Percentiles rank a stretch among this genome's conserved stretches.
These are phyloP conservation scores for Chelidonichthys spinosus DNA, from an alignment of 2,797 vertebrate species.

Conservation along the genomic window DNA sequence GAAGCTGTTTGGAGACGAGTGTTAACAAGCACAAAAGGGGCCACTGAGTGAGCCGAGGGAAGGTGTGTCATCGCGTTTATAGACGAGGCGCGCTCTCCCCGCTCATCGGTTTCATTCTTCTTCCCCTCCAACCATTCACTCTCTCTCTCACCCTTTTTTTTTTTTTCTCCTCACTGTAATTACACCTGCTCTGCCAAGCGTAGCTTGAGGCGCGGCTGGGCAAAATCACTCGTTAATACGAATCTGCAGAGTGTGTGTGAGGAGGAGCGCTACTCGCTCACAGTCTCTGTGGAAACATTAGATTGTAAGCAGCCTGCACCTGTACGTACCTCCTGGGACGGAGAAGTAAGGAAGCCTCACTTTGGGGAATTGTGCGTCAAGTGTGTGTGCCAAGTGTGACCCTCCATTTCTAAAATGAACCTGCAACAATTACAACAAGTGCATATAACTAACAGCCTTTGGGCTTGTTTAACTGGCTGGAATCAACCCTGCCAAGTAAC, in stretches of 20 bases:
- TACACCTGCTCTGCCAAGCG: slow-evolving; percentile 79
- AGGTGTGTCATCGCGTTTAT: slow-evolving; percentile 43
- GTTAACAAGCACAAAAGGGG: slow-evolving; percentile 73
- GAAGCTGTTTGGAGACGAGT: slow-evolving; percentile 63
- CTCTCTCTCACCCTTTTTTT: slow-evolving; percentile 22
- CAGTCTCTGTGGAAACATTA: slow-evolving; percentile 88
- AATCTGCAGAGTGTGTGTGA: slow-evolving; percentile 74
- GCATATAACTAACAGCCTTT: slow-evolving; percentile 15
- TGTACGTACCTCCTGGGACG: slow-evolving; percentile 68
- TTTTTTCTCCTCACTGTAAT: slow-evolving; percentile 66
- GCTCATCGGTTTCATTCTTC: slow-evolving; percentile 58
- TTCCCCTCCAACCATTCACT: slow-evolving; percentile 44
- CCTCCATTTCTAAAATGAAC: slow-evolving; percentile 61
- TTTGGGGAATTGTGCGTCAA: slow-evolving; percentile 49
- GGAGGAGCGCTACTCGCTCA: slow-evolving; percentile 76
- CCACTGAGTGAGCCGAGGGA: slow-evolving; percentile 48
- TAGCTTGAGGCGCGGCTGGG: slow-evolving; percentile 76
- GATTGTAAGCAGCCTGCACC: slow-evolving; percentile 79
- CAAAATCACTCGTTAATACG: slow-evolving; percentile 79
- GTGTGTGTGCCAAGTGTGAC: slow-evolving; percentile 40
- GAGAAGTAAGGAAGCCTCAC: slow-evolving; percentile 57
- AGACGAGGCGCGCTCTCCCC: slow-evolving; percentile 41
- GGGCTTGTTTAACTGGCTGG: slow-evolving; percentile 10
- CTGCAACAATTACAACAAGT: slow-evolving; percentile 57
- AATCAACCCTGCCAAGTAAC: slow-evolving; percentile 22